phyloP scores from a whole-genome alignment of 2,888 invertebrate species.

The Nymphalis urticae region DNA sequence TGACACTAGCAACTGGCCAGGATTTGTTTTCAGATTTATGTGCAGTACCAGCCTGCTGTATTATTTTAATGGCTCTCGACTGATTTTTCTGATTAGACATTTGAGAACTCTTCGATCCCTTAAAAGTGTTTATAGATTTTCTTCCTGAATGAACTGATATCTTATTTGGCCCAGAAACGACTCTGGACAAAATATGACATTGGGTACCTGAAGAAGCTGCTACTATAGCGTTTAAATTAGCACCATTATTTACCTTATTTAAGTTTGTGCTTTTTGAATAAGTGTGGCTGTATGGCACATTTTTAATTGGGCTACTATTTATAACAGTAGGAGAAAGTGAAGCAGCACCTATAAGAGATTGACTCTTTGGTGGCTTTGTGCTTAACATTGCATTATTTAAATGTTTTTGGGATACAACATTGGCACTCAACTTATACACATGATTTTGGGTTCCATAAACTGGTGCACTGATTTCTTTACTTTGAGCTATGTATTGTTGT shows the following conservation, averaged over 20 bases:
- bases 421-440: conserved; percentile 70
- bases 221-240: conserved; percentile 73
- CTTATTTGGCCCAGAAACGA: conserved; percentile 76
- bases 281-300: conserved; percentile 69
- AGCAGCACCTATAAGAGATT: conserved; percentile 70
- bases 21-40: conserved; percentile 70
- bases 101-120: conserved; percentile 68
- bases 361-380: conserved; percentile 67
- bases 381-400: conserved; percentile 70
- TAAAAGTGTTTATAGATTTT: conserved; percentile 68
- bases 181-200: conserved; percentile 75
- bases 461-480: conserved; percentile 66
- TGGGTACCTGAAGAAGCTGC: conserved; percentile 70
- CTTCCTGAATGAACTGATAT: conserved; percentile 75
- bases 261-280: conserved; percentile 71
- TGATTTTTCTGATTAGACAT: conserved; percentile 66
- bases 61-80: conserved; percentile 80
- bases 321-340: conserved; percentile 63
- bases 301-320: conserved; percentile 70
- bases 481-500: conserved; percentile 65
- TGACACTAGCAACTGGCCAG: conserved; percentile 69
- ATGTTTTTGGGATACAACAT: conserved; percentile 66
- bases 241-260: conserved; percentile 76
- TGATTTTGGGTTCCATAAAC: conserved; percentile 72
- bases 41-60: conserved; percentile 72